Percentiles rank a stretch among this genome's conserved stretches.
These are phyloP conservation scores for Acanthurus lineatus DNA, from an alignment of 2,797 vertebrate genomes.

Conservation along the genomic window DNA sequence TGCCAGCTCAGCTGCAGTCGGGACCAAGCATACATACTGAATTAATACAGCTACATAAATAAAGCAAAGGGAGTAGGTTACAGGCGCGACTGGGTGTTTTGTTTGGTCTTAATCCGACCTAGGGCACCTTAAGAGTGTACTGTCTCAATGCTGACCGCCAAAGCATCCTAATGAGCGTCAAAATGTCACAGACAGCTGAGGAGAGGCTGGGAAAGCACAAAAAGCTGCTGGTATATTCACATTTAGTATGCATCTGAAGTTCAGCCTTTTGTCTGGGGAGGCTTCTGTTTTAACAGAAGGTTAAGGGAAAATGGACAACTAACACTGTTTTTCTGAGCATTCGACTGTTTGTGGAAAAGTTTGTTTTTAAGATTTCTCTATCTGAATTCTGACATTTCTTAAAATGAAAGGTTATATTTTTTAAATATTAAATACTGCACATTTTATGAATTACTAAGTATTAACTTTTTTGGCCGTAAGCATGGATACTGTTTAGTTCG, in stretches of 20 bases:
- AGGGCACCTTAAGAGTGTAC: slow-evolving; percentile 51
- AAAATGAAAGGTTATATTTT: background rate
- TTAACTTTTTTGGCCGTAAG: too few species aligned
- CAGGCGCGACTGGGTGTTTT: slow-evolving; percentile 39
- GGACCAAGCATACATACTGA: slow-evolving; percentile 47
- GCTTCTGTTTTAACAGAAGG: slow-evolving; percentile 46
- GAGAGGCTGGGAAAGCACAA: slow-evolving; percentile 39
- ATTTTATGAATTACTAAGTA: background rate
- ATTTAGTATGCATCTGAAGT: slow-evolving; percentile 71
- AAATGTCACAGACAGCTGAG: slow-evolving; percentile 64
- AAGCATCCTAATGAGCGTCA: slow-evolving; percentile 75
- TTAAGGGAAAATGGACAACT: slow-evolving; percentile 27
- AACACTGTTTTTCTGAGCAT: background rate
- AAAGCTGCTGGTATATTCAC: slow-evolving; percentile 37
- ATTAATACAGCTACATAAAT: slow-evolving; percentile 66
- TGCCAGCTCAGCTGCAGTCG: slow-evolving; percentile 33
- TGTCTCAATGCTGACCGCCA: slow-evolving; percentile 20
- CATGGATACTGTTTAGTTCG: background rate
- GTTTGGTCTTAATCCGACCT: slow-evolving; percentile 68
- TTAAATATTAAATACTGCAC: background rate
- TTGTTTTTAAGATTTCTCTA: background rate
- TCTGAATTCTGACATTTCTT: background rate
- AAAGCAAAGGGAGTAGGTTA: slow-evolving; percentile 65
- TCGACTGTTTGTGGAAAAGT: background rate
- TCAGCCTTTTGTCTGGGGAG: slow-evolving; percentile 42